phyloP scores from a whole-genome alignment of 2,797 vertebrate species.

The Strix occidentalis region DNA sequence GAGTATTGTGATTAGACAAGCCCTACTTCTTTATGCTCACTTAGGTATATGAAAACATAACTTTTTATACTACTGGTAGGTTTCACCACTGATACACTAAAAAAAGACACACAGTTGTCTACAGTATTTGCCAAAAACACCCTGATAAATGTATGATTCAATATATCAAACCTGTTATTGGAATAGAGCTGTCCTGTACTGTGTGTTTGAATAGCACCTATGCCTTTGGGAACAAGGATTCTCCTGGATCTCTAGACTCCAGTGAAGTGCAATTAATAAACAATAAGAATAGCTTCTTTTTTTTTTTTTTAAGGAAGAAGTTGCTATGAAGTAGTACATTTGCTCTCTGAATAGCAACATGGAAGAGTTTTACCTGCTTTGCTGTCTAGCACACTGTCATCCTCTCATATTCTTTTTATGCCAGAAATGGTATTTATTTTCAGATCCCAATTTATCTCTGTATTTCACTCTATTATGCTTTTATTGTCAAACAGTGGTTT shows the following conservation, averaged over 20 bases:
- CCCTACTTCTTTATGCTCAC: neutral
- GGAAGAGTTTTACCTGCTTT: neutral
- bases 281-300: neutral
- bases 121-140: neutral
- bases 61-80: neutral
- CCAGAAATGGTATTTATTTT: neutral
- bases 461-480: neutral
- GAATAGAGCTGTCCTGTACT: neutral
- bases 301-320: neutral
- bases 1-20: neutral
- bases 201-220: neutral
- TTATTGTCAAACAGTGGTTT: neutral
- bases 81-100: neutral
- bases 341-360: neutral
- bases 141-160: neutral
- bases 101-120: neutral
- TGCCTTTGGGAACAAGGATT: neutral
- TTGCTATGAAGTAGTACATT: neutral
- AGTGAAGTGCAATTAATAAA: neutral
- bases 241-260: neutral
- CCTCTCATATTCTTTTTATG: neutral
- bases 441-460: neutral
- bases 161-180: neutral
- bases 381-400: neutral
- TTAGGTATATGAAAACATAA: neutral